These are phyloP conservation scores for Stomatorhinus ivindoensis DNA, from an alignment of 2,113 vertebrate species.

Conservation along the genomic window DNA sequence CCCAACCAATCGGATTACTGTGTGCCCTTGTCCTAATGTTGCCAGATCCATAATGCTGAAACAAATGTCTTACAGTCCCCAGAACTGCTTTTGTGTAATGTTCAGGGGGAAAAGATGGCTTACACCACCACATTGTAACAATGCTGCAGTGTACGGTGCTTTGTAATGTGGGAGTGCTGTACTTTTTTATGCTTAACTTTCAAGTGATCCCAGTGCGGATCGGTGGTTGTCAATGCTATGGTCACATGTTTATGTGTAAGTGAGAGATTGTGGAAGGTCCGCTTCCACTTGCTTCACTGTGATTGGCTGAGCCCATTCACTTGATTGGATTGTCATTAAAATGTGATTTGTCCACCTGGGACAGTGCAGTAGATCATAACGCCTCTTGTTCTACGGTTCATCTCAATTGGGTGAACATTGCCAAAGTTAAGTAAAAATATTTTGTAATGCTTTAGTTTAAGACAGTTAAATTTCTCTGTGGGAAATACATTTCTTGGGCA, in stretches of 20 bases:
- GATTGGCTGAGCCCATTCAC: slow-evolving; percentile 11
- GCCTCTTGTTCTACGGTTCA: neutral
- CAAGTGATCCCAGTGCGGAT: slow-evolving; percentile 1
- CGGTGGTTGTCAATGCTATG: slow-evolving; percentile 9
- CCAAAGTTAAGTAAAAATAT: neutral
- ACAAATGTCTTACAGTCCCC: neutral
- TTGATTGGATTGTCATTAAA: slow-evolving; percentile 4
- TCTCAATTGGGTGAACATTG: neutral
- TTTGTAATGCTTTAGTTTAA: neutral
- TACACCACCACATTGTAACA: neutral
- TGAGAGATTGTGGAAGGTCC: slow-evolving; percentile 6
- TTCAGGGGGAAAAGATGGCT: neutral
- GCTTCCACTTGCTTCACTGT: neutral
- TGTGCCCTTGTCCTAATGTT: neutral
- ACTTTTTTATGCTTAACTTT: slow-evolving; percentile 5
- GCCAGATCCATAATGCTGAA: neutral
- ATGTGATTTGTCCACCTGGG: slow-evolving; percentile 1
- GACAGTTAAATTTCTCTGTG: neutral
- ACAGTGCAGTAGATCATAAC: neutral
- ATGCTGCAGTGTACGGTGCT: neutral
- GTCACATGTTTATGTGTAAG: slow-evolving; percentile 4
- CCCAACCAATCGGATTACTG: neutral
- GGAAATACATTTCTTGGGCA: neutral
- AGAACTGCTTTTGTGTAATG: neutral
- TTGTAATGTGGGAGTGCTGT: neutral